A percentile compares a stretch with the other conserved stretches of the same genome.
These are phyloP conservation scores for Enteromius afrohamiltoni DNA, from an alignment of 2,797 vertebrate species.

Conservation along the genomic window DNA sequence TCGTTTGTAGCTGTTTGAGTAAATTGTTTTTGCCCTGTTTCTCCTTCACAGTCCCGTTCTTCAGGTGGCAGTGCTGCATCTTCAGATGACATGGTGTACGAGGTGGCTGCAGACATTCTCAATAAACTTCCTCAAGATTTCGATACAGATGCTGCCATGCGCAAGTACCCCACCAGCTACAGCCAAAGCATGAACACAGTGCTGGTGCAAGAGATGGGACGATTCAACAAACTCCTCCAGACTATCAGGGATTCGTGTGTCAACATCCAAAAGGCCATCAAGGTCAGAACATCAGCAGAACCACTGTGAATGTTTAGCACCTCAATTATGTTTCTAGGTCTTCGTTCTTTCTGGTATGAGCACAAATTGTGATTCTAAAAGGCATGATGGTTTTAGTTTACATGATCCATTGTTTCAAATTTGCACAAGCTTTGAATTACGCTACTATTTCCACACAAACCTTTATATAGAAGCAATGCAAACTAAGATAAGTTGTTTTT, in stretches of 20 bases:
- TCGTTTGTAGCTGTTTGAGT: neutral
- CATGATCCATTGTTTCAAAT: neutral
- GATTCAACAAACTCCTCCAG: slow-evolving; percentile 85
- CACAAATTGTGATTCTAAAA: slow-evolving; percentile 3
- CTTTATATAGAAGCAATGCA: neutral
- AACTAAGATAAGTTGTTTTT: neutral
- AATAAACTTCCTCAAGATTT: slow-evolving; percentile 86
- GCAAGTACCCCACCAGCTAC: slow-evolving; percentile 85
- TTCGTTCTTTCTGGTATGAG: slow-evolving; percentile 3
- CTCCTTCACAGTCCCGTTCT: slow-evolving; percentile 77
- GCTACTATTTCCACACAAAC: neutral
- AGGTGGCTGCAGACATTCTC: slow-evolving; percentile 87
- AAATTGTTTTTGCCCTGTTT: neutral
- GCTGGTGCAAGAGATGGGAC: slow-evolving; percentile 91
- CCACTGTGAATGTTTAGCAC: neutral
- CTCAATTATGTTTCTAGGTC: neutral
- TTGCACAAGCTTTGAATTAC: neutral
- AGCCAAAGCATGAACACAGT: slow-evolving; percentile 92
- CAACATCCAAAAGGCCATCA: slow-evolving; percentile 89
- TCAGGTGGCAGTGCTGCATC: slow-evolving; percentile 82
- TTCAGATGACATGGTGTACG: slow-evolving; percentile 84
- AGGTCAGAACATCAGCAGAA: slow-evolving; percentile 72
- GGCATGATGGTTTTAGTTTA: neutral
- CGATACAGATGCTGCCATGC: slow-evolving; percentile 82
- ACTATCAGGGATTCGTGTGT: slow-evolving; percentile 82